Conservation (phyloP, 2,113 vertebrate genomes). For the zebrafish (Danio rerio) region GRCz12tu NC_133200.1:9690001-9690500, state of each 20-base stretch:
- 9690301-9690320: conserved; percentile 16
- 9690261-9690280: conserved; percentile 1
- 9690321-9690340: conserved; percentile 1
- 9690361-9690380: not conserved
- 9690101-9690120: conserved; percentile 43
- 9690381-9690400: not conserved
- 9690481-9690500: not conserved
- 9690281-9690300: not conserved
- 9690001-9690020: conserved; percentile 11
- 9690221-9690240: not conserved
- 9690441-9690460: conserved; percentile 5
- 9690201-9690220: conserved; percentile 31
- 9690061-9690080: conserved; percentile 24
- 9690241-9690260: not conserved
- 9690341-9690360: conserved; percentile 17
- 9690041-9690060: conserved; percentile 32
- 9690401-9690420: not conserved
- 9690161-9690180: conserved; percentile 10
- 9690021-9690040: not conserved
- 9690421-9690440: not conserved
- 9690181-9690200: conserved; percentile 30
- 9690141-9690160: conserved; percentile 39
- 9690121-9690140: conserved; percentile 39
- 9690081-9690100: conserved; percentile 36
- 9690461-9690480: not conserved